Percentiles rank a stretch among this genome's conserved stretches.
Evolutionary conservation across 2,888 invertebrate species (phyloP).

Genomic region (Euzetes globulus): DNA sequence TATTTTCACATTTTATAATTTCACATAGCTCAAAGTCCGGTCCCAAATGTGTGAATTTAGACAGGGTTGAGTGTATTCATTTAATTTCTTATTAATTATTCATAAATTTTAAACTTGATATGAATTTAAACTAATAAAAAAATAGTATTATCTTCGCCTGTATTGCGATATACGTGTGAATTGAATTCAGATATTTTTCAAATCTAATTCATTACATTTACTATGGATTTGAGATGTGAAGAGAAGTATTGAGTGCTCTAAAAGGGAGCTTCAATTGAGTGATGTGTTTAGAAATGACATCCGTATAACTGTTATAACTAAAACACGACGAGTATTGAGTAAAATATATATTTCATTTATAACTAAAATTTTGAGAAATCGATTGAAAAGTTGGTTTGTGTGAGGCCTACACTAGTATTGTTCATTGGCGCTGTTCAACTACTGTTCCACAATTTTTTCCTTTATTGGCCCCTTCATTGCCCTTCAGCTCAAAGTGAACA

Average conservation of each 20-base stretch:
- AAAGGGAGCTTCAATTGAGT: constrained; percentile 5
- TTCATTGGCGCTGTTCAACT: not conserved
- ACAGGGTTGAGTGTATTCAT: no score
- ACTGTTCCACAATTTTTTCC: not conserved
- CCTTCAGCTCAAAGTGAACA: constrained; percentile 9
- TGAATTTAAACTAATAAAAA: no score
- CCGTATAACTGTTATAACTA: not conserved
- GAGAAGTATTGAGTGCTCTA: not conserved
- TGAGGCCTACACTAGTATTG: not conserved
- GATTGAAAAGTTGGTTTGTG: constrained; percentile 1
- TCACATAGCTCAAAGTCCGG: no score
- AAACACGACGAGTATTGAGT: not conserved
- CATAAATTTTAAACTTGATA: no score
- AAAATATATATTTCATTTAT: not conserved
- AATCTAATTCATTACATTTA: no score
- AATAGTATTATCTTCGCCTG: no score
- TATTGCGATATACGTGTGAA: no score
- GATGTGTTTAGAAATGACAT: constrained; percentile 27
- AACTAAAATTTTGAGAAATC: not conserved
- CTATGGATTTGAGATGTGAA: not conserved
- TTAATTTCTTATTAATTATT: no score
- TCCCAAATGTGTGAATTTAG: no score
- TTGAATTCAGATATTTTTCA: no score
- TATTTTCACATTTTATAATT: no score
- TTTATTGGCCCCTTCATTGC: constrained; percentile 13